Conservation (phyloP, 2,888 invertebrate species). For the Crematogaster levior region DNA sequence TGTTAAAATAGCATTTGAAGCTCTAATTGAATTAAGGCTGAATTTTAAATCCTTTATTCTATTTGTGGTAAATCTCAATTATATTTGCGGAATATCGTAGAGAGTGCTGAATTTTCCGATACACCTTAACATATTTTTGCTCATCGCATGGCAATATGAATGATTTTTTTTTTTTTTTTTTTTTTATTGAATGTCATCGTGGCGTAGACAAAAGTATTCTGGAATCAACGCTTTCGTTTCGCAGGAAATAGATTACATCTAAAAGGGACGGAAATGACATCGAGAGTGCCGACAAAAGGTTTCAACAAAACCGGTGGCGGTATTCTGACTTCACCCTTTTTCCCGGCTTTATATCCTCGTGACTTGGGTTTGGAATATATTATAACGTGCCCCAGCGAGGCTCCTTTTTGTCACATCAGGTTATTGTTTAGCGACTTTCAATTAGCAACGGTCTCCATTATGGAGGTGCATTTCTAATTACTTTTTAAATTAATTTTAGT, state of each 20-base stretch:
- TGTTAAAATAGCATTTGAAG: background rate
- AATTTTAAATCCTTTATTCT: background rate
- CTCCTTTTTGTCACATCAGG: slow-evolving; percentile 87
- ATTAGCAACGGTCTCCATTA: slow-evolving; percentile 88
- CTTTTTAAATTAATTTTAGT: slow-evolving; percentile 9
- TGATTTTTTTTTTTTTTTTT: slow-evolving; percentile 37
- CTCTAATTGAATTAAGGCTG: background rate
- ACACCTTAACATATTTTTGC: background rate
- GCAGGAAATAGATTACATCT: slow-evolving; percentile 87
- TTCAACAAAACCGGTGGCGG: slow-evolving; percentile 85
- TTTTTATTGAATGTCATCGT: slow-evolving; percentile 1
- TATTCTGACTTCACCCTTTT: slow-evolving; percentile 89
- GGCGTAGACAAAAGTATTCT: slow-evolving; percentile 1
- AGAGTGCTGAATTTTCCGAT: background rate
- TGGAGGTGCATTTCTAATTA: slow-evolving; percentile 86
- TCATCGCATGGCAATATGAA: background rate
- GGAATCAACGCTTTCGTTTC: slow-evolving; percentile 37
- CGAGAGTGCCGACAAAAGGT: slow-evolving; percentile 72
- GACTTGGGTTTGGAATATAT: slow-evolving; percentile 90
- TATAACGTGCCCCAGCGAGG: slow-evolving; percentile 87
- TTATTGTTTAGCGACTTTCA: slow-evolving; percentile 90
- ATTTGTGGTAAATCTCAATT: background rate
- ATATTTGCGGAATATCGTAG: background rate
- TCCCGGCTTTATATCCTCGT: slow-evolving; percentile 89
- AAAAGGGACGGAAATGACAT: slow-evolving; percentile 77